Evolutionary conservation across 2,888 invertebrate genomes (phyloP).

Genomic region (Sycophila texana): DNA sequence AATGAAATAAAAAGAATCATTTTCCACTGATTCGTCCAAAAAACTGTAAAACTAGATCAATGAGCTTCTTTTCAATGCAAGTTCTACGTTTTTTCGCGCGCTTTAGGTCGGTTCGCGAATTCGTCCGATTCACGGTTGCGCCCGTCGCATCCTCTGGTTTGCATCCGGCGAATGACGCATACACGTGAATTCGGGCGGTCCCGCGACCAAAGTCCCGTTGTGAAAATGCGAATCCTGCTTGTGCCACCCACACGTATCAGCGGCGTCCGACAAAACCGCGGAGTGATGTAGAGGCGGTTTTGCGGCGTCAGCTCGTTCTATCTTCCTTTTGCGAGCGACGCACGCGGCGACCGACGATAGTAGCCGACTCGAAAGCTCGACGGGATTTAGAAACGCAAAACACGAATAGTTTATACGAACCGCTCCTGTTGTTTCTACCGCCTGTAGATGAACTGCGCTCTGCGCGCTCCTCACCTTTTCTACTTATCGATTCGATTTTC

Average conservation of each 20-base stretch:
- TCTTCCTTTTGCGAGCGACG: background rate
- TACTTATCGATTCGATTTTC: too few species aligned
- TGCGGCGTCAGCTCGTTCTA: slow-evolving; percentile 60
- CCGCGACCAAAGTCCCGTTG: slow-evolving; percentile 17
- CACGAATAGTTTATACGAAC: background rate
- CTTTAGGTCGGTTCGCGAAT: background rate
- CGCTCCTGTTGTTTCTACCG: slow-evolving; percentile 1
- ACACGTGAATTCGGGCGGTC: background rate
- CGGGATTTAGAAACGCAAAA: background rate
- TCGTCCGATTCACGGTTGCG: background rate
- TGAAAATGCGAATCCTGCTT: background rate
- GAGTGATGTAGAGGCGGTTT: slow-evolving; percentile 65
- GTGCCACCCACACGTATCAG: background rate
- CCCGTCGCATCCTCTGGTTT: background rate
- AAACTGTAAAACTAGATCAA: too few species aligned
- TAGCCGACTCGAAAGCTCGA: too few species aligned
- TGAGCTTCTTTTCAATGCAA: too few species aligned
- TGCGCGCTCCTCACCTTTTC: too few species aligned
- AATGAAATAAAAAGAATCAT: too few species aligned
- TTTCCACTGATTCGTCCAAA: too few species aligned
- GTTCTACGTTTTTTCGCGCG: too few species aligned
- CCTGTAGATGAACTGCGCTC: background rate
- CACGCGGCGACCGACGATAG: background rate
- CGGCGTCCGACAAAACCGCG: slow-evolving; percentile 60
- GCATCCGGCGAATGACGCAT: slow-evolving; percentile 17